Base-by-base conservation (phyloP, 2,113 vertebrate genomes). In the Platysteira castanea region DNA sequence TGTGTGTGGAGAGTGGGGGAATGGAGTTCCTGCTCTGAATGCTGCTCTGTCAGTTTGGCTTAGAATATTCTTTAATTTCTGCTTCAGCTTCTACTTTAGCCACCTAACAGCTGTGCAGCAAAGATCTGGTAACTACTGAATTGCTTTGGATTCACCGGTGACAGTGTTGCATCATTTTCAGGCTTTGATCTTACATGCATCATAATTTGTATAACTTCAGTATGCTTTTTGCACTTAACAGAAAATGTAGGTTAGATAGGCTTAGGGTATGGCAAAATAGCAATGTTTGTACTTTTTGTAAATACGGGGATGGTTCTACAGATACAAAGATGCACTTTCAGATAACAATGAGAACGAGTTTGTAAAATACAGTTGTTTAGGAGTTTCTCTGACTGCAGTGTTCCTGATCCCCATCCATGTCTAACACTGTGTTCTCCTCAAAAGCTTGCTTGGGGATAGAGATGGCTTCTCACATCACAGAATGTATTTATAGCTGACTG, bases 321-420 rank as follows among this genome's bases (percentile, higher is more conserved):
- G 71, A 95, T 78, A 84, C 33, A 79, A 94, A 91, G 47, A 90
- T 89, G 92, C 96, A 96, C 94, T 96, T 97, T 96, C 85, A 68
- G 52, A 39, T 93, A 87, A 78, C 4, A 9, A 47, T 74, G 53
- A 78, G 89, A 73, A 94, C 27, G 52, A 63, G 70, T 91, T 89
- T 80, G 57, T 74, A 82, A 73, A 96, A 80, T 47, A 75, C 82
- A 94, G 2, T 30, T 67, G 31, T 87, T 64, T 2, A 54, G n/a
- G 50, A 78, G 26, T 81, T 90, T 73, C 59, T 85, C 30, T 53
- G n/a, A 76, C 69, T 87, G 73, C 85, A 83, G 67, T 20, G 2
- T 87, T 92, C 78, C n/a, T 77, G 42, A 42, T 87, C 27, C n/a
- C 46, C 21, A 14, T 53, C 74, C 56, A n/a, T 53, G 65, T 94